Base-by-base conservation (phyloP, 2,113 vertebrate species). In the Aix galericulata region DNA sequence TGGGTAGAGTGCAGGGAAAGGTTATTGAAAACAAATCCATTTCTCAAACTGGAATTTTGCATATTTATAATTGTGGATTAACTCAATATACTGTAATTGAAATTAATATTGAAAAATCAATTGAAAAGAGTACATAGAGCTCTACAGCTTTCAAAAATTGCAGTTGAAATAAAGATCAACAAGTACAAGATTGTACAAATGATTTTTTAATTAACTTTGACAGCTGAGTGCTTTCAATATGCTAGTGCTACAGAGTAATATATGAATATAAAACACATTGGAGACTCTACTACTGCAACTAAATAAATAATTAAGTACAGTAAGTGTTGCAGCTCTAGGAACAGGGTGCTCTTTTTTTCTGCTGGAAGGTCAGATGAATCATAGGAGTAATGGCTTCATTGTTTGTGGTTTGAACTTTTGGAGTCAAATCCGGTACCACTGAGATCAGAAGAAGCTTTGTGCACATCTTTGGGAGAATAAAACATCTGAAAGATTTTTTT, bases 341-440 rank as follows among this genome's bases (percentile, higher is more conserved):
- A 64, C 16, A 75, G 34, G 27, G 9, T 75, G 46, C 21, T 73
- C 17, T 66, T 25, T 75, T 75, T 52, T 52, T 73, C 46, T 86
- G 60, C 50, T 56, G 23, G 20, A 88, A 23, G 11, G 10, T 80
- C 38, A 74, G 73, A 93, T 72, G 90, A 94, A 86, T 91, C 82
- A 88, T 23, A 53, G 60, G 8, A 86, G 73, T 64, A 89, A 84
- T 20, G 84, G 69, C 44, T 92, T 81, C 53, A 58, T 44, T 86
- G 68, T 83, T 94, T 93, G 91, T 44, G 73, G 84, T 81, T 89
- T 91, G 86, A 94, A 81, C 66, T 86, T 91, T 86, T 20, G 58
- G 42, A 91, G 38, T 68, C 60, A 83, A 78, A 48, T 81, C 29
- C 31, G 26, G 29, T 56, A 76, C 44, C 7, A 73, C 16, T 5